Percentiles rank a stretch among this genome's conserved stretches.
Conservation (phyloP, 2,113 vertebrate species). For the Trinectes maculatus region DNA sequence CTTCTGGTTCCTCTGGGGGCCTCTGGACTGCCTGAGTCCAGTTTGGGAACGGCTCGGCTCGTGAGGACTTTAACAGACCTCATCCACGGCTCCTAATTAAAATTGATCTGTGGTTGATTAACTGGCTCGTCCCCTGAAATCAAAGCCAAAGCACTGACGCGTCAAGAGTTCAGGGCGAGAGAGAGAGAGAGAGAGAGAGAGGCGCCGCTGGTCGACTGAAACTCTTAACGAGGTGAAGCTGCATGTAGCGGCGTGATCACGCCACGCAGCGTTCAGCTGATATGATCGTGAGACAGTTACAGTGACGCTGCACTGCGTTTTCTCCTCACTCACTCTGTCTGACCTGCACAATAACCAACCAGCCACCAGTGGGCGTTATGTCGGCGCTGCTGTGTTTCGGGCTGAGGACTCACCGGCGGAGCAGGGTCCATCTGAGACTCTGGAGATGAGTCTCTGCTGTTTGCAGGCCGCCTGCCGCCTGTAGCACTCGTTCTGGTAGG, state of each 20-base stretch:
- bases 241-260: no score
- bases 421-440: constrained; percentile 89
- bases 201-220: no score
- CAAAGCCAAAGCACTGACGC: constrained; percentile 35
- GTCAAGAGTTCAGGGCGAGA: constrained; percentile 10
- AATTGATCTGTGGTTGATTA: constrained; percentile 61
- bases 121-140: constrained; percentile 34
- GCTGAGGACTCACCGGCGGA: constrained; percentile 86
- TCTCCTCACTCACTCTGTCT: no score
- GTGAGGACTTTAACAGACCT: constrained; percentile 3
- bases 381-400: background rate
- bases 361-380: background rate
- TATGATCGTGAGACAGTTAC: no score
- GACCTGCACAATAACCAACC: background rate
- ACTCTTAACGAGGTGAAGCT: no score
- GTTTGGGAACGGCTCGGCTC: no score
- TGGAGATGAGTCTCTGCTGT: constrained; percentile 90
- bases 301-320: no score
- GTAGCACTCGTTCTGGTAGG: constrained; percentile 97
- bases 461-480: constrained; percentile 93
- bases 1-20: background rate
- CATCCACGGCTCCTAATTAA: constrained; percentile 42
- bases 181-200: no score
- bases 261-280: no score
- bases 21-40: background rate